phyloP scores from a whole-genome alignment of 2,797 vertebrate genomes.

The Mallotus villosus region DNA sequence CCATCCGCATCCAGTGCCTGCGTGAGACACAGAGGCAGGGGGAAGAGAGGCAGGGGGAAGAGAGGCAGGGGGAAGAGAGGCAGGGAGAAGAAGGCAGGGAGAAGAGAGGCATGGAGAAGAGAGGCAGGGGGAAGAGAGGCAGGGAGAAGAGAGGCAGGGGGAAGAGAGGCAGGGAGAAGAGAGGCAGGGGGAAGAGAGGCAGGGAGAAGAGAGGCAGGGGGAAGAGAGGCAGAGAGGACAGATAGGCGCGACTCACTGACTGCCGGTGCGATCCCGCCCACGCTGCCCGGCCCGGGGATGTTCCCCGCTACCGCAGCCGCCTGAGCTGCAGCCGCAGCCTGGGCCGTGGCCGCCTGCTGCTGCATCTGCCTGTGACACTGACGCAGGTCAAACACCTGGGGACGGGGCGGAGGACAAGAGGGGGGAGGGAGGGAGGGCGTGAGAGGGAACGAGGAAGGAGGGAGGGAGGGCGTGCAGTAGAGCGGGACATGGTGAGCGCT shows the following conservation, averaged over 20 bases:
- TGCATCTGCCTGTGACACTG: constrained; percentile 83
- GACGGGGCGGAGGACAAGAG: background rate
- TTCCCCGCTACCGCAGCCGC: constrained; percentile 65
- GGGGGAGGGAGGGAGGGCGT: background rate
- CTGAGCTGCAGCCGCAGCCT: constrained; percentile 65
- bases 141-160: background rate
- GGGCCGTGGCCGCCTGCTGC: constrained; percentile 75
- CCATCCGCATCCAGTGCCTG: no score
- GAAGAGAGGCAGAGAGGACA: background rate
- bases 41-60: no score
- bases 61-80: background rate
- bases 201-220: background rate
- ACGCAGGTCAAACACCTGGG: constrained; percentile 74
- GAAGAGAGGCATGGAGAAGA: no score
- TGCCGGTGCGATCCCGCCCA: constrained; percentile 60
- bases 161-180: background rate
- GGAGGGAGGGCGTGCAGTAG: no score
- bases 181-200: background rate
- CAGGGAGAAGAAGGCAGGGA: no score
- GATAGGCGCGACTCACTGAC: constrained; percentile 58
- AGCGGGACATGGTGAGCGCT: background rate
- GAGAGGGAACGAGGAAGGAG: background rate
- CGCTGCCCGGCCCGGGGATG: constrained; percentile 64
- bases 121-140: background rate
- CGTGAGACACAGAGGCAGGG: no score